A percentile compares a stretch with the other conserved stretches of the same genome.
Evolutionary conservation across 1,140 invertebrate species (phyloP).

Genomic region (Drosophila novamexicana): DNA sequence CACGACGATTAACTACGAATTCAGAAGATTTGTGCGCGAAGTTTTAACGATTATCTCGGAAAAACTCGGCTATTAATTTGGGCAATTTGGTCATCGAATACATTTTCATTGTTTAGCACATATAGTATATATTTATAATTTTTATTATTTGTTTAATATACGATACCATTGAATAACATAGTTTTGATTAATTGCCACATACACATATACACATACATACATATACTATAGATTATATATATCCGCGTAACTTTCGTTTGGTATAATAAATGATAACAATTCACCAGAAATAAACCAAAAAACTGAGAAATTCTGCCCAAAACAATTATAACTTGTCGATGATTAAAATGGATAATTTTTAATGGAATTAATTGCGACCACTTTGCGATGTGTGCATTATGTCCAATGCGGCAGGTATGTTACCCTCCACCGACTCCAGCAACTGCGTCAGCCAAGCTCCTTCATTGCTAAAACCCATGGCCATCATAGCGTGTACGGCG

Average conservation of each 20-base stretch:
- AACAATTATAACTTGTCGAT: conserved; percentile 17
- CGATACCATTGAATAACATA: conserved; percentile 46
- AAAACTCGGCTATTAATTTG: background rate
- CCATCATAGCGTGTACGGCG: conserved; percentile 89
- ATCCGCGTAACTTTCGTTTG: conserved; percentile 6
- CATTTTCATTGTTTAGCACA: background rate
- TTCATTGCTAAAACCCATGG: conserved; percentile 93
- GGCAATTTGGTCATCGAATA: conserved; percentile 16
- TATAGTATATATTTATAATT: conserved; percentile 8
- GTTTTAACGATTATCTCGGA: conserved; percentile 14
- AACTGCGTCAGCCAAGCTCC: conserved; percentile 86
- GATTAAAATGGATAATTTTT: conserved; percentile 33
- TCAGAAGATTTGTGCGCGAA: conserved; percentile 54
- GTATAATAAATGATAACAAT: conserved; percentile 22
- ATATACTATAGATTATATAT: conserved; percentile 12
- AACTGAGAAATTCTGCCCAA: conserved; percentile 3
- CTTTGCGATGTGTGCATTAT: conserved; percentile 85
- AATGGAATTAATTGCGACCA: conserved; percentile 50
- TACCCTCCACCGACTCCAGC: conserved; percentile 87
- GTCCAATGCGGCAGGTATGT: conserved; percentile 90
- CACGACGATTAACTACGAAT: conserved; percentile 66
- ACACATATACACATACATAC: conserved; percentile 11
- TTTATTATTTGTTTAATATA: conserved; percentile 37
- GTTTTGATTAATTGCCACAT: conserved; percentile 46
- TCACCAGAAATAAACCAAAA: conserved; percentile 29